Evolutionary conservation across 2,888 invertebrate species (phyloP).

Genomic region (Charanyca ferruginea): DNA sequence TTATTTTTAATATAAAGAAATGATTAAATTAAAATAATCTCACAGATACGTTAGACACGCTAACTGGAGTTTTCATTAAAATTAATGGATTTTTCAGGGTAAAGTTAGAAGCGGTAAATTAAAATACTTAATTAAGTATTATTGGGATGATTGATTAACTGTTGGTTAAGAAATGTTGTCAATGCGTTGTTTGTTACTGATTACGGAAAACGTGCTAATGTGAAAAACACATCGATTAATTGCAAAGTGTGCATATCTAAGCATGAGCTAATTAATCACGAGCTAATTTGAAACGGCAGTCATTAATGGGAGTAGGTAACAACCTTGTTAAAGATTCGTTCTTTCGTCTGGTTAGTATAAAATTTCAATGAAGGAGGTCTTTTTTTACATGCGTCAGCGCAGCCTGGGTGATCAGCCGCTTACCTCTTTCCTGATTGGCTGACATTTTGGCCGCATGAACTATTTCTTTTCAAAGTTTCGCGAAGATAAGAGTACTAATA

Average conservation of each 20-base stretch:
- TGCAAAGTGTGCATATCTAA: not conserved
- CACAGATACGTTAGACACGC: slow-evolving; percentile 24
- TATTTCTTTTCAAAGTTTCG: no score
- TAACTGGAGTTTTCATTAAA: slow-evolving; percentile 50
- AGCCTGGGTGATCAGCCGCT: no score
- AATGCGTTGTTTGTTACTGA: no score
- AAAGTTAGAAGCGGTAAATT: not conserved
- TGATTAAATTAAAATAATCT: slow-evolving; percentile 52
- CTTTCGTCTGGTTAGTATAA: no score
- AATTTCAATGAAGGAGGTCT: no score
- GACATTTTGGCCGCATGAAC: no score
- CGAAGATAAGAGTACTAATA: no score
- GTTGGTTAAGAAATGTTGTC: no score
- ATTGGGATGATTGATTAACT: not conserved
- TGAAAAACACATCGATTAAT: slow-evolving; percentile 26
- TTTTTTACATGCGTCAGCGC: no score
- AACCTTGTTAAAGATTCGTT: no score
- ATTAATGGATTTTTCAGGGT: slow-evolving; percentile 60
- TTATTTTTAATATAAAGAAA: slow-evolving; percentile 38
- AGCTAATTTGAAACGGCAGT: no score
- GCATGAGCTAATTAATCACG: slow-evolving; percentile 6
- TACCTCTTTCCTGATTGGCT: no score
- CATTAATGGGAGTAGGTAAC: not conserved
- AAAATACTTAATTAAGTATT: slow-evolving; percentile 1
- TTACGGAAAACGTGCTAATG: slow-evolving; percentile 8